phyloP scores from a whole-genome alignment of 2,888 invertebrate species.

The Sussaba pulchella region DNA sequence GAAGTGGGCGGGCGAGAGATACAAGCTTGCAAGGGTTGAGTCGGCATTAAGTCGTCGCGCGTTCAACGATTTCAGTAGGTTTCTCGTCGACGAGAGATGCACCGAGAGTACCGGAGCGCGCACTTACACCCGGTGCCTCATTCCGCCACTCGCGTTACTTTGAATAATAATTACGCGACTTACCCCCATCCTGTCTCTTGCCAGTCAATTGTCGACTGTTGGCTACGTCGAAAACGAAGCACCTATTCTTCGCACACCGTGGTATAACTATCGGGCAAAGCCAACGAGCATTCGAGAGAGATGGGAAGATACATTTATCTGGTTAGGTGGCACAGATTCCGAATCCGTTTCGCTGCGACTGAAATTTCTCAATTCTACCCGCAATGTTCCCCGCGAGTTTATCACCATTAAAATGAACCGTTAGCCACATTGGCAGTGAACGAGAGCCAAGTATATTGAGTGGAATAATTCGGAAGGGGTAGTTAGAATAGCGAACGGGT shows the following conservation, averaged over 20 bases:
- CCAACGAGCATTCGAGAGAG: conserved; percentile 9
- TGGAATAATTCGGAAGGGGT: conserved; percentile 8
- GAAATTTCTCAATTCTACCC: background rate
- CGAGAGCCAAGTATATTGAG: conserved; percentile 38
- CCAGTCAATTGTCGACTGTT: conserved; percentile 35
- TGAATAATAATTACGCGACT: conserved; percentile 66
- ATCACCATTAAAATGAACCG: conserved; percentile 51
- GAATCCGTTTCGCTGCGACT: conserved; percentile 15
- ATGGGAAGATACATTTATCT: too few species aligned
- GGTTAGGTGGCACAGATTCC: conserved; percentile 24
- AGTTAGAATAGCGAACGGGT: background rate
- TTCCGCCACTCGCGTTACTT: conserved; percentile 56
- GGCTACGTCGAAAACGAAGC: conserved; percentile 28
- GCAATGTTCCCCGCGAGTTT: conserved; percentile 10
- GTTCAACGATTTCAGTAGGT: conserved; percentile 28
- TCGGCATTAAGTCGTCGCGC: conserved; percentile 53
- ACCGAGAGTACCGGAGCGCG: conserved; percentile 39
- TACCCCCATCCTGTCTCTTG: conserved; percentile 3
- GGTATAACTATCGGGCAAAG: background rate
- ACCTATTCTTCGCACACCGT: conserved; percentile 16
- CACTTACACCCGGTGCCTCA: conserved; percentile 54
- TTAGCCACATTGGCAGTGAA: conserved; percentile 45
- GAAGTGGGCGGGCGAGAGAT: conserved; percentile 7
- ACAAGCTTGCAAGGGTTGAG: conserved; percentile 36
- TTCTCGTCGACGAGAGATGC: conserved; percentile 34